phyloP scores from a whole-genome alignment of 2,888 invertebrate genomes.

The Eretmocerus hayati region DNA sequence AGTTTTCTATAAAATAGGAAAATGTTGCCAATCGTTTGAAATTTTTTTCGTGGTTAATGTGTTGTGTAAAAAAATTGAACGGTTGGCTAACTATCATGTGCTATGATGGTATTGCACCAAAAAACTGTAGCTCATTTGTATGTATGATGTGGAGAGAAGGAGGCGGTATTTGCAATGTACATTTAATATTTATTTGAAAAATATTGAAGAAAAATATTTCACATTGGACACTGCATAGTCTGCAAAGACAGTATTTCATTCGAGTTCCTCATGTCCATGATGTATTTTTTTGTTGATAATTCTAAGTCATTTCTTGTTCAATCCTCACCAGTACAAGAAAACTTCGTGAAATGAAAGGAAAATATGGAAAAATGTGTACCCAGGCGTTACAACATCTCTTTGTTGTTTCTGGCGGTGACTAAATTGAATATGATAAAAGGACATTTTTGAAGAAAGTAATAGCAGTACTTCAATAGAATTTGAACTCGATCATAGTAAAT shows the following conservation, averaged over 20 bases:
- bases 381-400: constrained; percentile 16
- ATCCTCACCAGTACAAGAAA: constrained; percentile 5
- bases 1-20: constrained; percentile 24
- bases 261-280: constrained; percentile 17
- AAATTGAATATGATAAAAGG: constrained; percentile 20
- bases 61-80: constrained; percentile 38
- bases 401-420: constrained; percentile 23
- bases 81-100: constrained; percentile 30
- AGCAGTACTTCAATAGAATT: constrained; percentile 18
- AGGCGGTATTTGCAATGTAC: constrained; percentile 25
- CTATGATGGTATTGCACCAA: constrained; percentile 14
- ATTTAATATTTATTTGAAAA: constrained; percentile 30
- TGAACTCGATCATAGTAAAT: too few species aligned
- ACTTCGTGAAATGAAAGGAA: constrained; percentile 1
- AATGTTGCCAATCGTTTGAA: constrained; percentile 34
- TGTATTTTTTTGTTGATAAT: constrained; percentile 13
- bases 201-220: constrained; percentile 16
- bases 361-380: constrained; percentile 1
- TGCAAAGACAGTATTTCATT: constrained; percentile 30
- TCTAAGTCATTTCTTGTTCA: constrained; percentile 3
- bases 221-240: constrained; percentile 26
- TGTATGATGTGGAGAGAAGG: constrained; percentile 17
- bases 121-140: constrained; percentile 19
- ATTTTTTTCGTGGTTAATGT: constrained; percentile 37
- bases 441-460: too few species aligned